A percentile compares a stretch with the other conserved stretches of the same genome.
Evolutionary conservation across 2,113 vertebrate species (phyloP).

Genomic region (Nansenia antarctica): DNA sequence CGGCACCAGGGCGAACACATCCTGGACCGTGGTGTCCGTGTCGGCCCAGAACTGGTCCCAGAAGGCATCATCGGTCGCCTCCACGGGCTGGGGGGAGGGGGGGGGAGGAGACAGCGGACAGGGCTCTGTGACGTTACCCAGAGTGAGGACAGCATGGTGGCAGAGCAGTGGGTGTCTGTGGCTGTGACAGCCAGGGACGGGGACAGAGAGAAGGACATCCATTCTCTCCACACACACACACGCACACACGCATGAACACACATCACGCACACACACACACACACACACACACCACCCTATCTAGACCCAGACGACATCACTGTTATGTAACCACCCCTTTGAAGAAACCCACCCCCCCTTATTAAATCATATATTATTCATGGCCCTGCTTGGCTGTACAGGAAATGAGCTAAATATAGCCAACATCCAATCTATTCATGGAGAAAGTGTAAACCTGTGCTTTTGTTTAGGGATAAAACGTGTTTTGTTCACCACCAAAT

Average conservation of each 20-base stretch:
- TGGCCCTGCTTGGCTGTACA: neutral
- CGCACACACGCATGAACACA: neutral
- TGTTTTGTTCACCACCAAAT: no score
- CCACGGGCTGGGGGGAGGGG: slow-evolving; percentile 82
- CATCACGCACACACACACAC: neutral
- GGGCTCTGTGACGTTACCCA: neutral
- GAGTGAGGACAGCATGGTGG: neutral
- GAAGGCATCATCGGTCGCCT: slow-evolving; percentile 92
- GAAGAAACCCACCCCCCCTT: neutral
- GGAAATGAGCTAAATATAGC: slow-evolving; percentile 10
- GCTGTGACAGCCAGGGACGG: neutral
- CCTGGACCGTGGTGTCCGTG: slow-evolving; percentile 87
- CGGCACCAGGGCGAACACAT: slow-evolving; percentile 93
- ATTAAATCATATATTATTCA: slow-evolving; percentile 16
- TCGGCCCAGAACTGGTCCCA: slow-evolving; percentile 99
- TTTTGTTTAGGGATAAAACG: no score
- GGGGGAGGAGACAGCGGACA: neutral
- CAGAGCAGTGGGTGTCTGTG: neutral
- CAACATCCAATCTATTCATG: neutral
- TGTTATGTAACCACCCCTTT: neutral
- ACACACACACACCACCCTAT: neutral
- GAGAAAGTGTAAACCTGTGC: no score
- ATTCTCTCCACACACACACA: neutral
- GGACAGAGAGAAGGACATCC: neutral
- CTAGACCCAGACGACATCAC: neutral